Percentiles rank a stretch among this genome's conserved stretches.
These are phyloP conservation scores for Pluvianellus socialis DNA, from an alignment of 2,113 vertebrate genomes.

Conservation along the genomic window DNA sequence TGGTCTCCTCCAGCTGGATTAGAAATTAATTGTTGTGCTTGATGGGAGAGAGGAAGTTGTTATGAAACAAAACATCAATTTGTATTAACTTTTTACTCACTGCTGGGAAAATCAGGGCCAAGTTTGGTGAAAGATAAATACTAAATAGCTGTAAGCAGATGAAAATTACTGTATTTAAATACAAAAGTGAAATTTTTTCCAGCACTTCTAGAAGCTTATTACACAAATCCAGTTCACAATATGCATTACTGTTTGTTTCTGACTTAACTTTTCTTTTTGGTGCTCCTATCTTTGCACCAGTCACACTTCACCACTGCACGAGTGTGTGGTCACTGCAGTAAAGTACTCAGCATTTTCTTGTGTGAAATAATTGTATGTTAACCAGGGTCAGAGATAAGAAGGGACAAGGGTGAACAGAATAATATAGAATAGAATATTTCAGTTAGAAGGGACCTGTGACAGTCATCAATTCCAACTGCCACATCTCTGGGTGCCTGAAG, in stretches of 20 bases:
- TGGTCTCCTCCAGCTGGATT: neutral
- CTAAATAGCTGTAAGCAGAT: neutral
- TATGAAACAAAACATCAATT: neutral
- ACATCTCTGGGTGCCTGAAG: neutral
- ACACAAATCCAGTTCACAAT: neutral
- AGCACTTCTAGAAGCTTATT: neutral
- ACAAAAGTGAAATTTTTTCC: neutral
- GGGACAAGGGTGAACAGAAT: neutral
- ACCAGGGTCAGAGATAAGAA: neutral
- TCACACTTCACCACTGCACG: no score
- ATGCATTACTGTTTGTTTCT: neutral
- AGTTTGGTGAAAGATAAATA: neutral
- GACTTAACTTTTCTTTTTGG: neutral
- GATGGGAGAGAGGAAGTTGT: neutral
- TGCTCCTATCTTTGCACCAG: neutral
- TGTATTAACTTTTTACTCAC: neutral
- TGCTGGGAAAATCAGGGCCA: neutral
- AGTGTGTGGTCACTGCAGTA: neutral
- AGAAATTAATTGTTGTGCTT: slow-evolving; percentile 21
- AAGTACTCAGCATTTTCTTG: neutral
- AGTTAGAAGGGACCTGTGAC: neutral
- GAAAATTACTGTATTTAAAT: neutral
- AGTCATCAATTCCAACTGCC: neutral
- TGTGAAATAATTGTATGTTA: neutral
- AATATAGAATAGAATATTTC: neutral